Evolutionary conservation across 2,113 vertebrate genomes (phyloP), one percentile per base, ranked within the genome.

Genomic region (Gobiocypris rarus): DNA sequence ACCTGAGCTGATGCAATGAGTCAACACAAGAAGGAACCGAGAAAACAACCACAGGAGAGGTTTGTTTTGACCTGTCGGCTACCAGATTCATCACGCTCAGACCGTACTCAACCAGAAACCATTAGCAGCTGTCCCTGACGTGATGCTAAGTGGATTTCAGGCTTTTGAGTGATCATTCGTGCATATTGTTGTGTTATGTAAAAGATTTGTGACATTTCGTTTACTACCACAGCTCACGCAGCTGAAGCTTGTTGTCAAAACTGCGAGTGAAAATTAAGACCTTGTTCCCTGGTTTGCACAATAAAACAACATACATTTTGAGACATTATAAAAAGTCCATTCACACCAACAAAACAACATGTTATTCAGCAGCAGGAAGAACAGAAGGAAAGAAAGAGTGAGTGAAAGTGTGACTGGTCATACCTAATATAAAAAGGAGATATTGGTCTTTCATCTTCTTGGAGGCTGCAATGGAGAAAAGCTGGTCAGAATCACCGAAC

Each of bases 401-500:
- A 82, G 58, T 80, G 59, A 24, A 43, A 67, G 14, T 41, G 11
- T 65, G 34, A 52, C 24, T 19, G 52, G 13, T 31, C 91, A 91
- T 96, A 98, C 96, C 97, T 97, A 91, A 97, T 91, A 81, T 95
- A 99, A 93, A 98, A 98, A 65, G 97, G 95, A 91, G 96, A 97
- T 91, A 96, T 93, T 52, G 97, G 95, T 85, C 96, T 93, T 83
- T 97, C 96, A 76, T 97, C 96, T 80, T 97, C 96, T 86, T 96
- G 94, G 24, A 93, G 94, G 90, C 97, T 98, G 90, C 67, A 93
- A 93, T 9, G 7, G 15, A 87, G 43, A 17, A 38, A 87, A 73
- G 74, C 26, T 17, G 34, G 41, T 63, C 54, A 80, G 56, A 17
- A 61, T 78, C n/a, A 84, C 24, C 11, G 38, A 82, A 15, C 52